Evolutionary conservation across 1,140 invertebrate genomes (phyloP), one percentile per base, ranked within the genome.

Genomic region (Geopemphigus sp.): DNA sequence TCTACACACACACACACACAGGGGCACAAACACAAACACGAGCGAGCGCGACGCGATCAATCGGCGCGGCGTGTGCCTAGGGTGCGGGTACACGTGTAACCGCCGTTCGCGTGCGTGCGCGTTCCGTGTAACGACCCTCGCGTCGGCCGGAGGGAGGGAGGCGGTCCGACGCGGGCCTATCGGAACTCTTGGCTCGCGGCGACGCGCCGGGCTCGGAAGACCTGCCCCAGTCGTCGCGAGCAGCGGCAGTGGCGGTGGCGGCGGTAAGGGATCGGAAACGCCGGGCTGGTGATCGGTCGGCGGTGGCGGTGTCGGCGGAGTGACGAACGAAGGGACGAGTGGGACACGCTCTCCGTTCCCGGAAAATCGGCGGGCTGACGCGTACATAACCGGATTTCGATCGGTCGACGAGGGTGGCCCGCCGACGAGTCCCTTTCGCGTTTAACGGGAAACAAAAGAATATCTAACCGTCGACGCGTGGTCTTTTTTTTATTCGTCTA

Each of bases 351-450:
- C 50, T n/a, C n/a, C 17, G 24, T 74, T 57, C 50, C 72, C 26
- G 53, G 29, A 74, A 57, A 57, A 32, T 57, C 24, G 32, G 24
- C 54, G 29, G n/a, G 70, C 47, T 22, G 47, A n/a, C 72, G 29
- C n/a, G n/a, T n/a, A n/a, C n/a, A n/a, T 59, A 74, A 74, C 56
- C 72, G 72, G 72, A 74, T 74, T 74, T 59, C 32, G 72, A 74
- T 32, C 26, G 50, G 50, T 32, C 26, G 14, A 19, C 63, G 63
- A 39, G 45, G 64, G 39, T 68, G 64, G 39, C 22, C 12, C n/a
- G 64, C n/a, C 63, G 11, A 14, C 39, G 39, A 5, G 39, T 11
- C 56, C 3, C 22, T 19, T 5, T 45, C 56, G 22, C 56, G 56
- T 15, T 61, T 24, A n/a, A n/a, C 14, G 15, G 26, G 19, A 63